Percentiles rank a stretch among this genome's conserved stretches.
phyloP scores from a whole-genome alignment of 2,797 vertebrate species.

The Macropus fuliginosus region DNA sequence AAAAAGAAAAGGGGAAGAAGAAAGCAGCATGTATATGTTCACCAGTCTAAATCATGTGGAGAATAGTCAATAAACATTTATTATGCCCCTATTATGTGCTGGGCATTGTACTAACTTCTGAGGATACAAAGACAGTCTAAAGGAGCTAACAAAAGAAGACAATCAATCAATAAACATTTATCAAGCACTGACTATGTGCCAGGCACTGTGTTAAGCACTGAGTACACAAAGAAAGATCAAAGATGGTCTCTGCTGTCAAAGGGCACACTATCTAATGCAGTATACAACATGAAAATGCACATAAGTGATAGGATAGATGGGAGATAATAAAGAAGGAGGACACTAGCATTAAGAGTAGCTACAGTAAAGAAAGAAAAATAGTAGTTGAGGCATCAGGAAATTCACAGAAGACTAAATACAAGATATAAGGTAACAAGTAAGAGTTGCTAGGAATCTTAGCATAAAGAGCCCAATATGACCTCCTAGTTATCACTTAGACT shows the following conservation, averaged over 20 bases:
- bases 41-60: not conserved
- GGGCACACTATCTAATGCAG: too few relatives aligned
- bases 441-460: not conserved
- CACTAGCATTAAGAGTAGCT: not conserved
- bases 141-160: not conserved
- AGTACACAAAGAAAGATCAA: not conserved
- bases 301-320: not conserved
- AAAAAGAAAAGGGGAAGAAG: not conserved
- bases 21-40: not conserved
- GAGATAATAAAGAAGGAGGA: not conserved
- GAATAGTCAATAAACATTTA: not conserved
- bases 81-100: too few relatives aligned
- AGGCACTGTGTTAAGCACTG: not conserved
- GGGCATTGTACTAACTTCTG: not conserved
- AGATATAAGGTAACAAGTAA: not conserved
- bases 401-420: not conserved
- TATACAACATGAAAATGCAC: not conserved
- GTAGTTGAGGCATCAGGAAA: not conserved
- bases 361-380: not conserved
- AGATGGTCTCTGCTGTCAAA: not conserved
- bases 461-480: too few relatives aligned
- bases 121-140: not conserved
- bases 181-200: not conserved
- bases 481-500: not conserved
- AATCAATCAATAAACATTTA: not conserved